Percentiles rank a stretch among this genome's conserved stretches.
These are phyloP conservation scores for Endomychus coccineus DNA, from an alignment of 2,888 invertebrate species.

Conservation along the genomic window DNA sequence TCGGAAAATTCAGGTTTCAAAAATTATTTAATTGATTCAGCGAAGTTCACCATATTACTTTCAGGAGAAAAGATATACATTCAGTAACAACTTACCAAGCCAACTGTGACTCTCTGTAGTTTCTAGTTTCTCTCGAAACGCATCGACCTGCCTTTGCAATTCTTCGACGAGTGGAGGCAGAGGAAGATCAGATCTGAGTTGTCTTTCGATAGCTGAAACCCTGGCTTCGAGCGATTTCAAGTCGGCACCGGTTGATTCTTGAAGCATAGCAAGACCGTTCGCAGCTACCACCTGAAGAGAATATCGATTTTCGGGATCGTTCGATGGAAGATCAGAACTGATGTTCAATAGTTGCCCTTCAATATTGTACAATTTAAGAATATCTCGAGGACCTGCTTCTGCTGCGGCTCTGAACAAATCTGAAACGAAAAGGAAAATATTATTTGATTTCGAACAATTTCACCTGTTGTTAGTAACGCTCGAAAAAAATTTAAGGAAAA, in stretches of 20 bases:
- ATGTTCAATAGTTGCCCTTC: slow-evolving; percentile 57
- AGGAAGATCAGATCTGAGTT: slow-evolving; percentile 49
- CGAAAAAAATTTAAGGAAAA: too few species aligned
- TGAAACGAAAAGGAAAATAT: slow-evolving; percentile 43
- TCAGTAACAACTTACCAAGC: slow-evolving; percentile 48
- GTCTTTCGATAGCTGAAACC: slow-evolving; percentile 50
- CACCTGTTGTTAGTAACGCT: not conserved
- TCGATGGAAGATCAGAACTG: slow-evolving; percentile 50
- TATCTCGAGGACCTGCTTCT: slow-evolving; percentile 59
- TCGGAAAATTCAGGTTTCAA: too few species aligned
- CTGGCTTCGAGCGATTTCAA: slow-evolving; percentile 51
- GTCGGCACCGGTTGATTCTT: slow-evolving; percentile 43
- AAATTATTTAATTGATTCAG: too few species aligned
- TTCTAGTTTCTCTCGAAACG: slow-evolving; percentile 53
- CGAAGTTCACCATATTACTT: too few species aligned
- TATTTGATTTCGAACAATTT: not conserved
- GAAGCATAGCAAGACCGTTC: slow-evolving; percentile 41
- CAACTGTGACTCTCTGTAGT: slow-evolving; percentile 56
- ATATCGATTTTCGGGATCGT: slow-evolving; percentile 48
- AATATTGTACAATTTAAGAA: slow-evolving; percentile 55
- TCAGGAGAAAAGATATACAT: too few species aligned
- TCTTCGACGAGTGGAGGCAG: slow-evolving; percentile 50
- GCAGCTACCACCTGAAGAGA: slow-evolving; percentile 41
- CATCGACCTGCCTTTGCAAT: slow-evolving; percentile 52
- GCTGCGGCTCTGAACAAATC: slow-evolving; percentile 60